Evolutionary conservation across 2,797 vertebrate species (phyloP).

Genomic region (Adrianichthys oophorus): DNA sequence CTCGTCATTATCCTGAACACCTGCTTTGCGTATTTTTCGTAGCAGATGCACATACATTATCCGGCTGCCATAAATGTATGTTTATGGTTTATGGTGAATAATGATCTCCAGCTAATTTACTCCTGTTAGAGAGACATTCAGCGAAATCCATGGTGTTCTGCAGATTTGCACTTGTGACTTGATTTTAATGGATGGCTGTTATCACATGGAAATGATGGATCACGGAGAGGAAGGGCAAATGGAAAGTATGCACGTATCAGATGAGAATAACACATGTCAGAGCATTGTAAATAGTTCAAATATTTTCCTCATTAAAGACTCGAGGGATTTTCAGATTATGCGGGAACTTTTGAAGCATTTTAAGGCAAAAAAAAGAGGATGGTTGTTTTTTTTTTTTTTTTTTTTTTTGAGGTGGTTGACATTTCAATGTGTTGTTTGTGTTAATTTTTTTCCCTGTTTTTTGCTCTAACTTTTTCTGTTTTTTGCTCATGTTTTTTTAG

Average conservation of each 20-base stretch:
- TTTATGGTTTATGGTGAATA: conserved; percentile 22
- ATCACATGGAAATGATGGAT: not conserved
- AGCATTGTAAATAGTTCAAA: too few species aligned
- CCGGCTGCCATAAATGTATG: conserved; percentile 1
- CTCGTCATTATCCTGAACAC: not conserved
- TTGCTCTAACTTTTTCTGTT: too few species aligned
- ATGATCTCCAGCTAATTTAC: conserved; percentile 9
- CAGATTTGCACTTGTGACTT: not conserved
- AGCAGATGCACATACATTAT: not conserved
- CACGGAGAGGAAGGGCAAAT: not conserved
- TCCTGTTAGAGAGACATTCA: conserved; percentile 8
- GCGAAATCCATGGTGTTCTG: not conserved
- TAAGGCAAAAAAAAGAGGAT: conserved; percentile 4
- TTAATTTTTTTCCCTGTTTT: too few species aligned
- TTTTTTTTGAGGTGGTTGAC: conserved; percentile 5
- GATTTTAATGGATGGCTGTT: conserved; percentile 6
- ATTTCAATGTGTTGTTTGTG: too few species aligned
- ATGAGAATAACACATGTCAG: too few species aligned
- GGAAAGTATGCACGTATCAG: not conserved
- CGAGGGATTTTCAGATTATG: conserved; percentile 9
- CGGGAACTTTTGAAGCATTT: conserved; percentile 9
- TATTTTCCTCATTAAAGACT: not conserved
- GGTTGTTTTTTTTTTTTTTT: not conserved
- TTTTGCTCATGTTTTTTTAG: too few species aligned
- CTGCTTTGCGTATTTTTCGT: conserved; percentile 3